Evolutionary conservation across 2,113 vertebrate species (phyloP).

Genomic region (Elephas maximus): DNA sequence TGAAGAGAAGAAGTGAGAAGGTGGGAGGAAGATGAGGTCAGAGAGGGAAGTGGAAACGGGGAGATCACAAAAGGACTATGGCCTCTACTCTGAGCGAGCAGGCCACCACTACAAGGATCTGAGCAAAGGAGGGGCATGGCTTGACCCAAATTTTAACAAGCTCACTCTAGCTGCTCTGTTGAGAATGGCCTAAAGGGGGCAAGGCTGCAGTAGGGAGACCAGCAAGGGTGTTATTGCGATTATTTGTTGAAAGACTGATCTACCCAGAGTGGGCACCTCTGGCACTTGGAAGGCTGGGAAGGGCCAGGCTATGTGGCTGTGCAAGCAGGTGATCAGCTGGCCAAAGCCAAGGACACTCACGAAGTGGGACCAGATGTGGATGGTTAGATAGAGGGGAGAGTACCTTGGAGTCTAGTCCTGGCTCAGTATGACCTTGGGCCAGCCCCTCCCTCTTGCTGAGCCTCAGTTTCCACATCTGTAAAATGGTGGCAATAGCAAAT

Average conservation of each 20-base stretch:
- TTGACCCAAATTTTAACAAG: not conserved
- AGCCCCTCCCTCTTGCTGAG: not conserved
- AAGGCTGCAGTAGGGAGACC: not conserved
- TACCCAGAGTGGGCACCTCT: not conserved
- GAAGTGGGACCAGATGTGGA: not conserved
- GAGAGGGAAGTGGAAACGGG: not conserved
- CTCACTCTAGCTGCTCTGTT: not conserved
- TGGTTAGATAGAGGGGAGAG: not conserved
- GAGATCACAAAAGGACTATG: not conserved
- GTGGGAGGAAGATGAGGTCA: not conserved
- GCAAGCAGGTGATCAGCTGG: not conserved
- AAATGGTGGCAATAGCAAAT: not conserved
- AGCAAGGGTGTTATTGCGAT: not conserved
- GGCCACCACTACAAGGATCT: not conserved
- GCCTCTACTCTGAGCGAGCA: not conserved
- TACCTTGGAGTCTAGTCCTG: not conserved
- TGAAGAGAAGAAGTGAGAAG: not conserved
- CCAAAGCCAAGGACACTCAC: not conserved
- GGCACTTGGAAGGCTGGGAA: not conserved
- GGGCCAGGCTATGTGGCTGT: not conserved
- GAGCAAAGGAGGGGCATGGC: not conserved
- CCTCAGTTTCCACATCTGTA: not conserved
- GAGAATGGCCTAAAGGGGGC: not conserved
- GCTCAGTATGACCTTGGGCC: not conserved
- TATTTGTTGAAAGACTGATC: not conserved